Evolutionary conservation across 2,888 invertebrate species (phyloP), one percentile per base, ranked within the genome.

Genomic region (Leptarthrus brevirostris): DNA sequence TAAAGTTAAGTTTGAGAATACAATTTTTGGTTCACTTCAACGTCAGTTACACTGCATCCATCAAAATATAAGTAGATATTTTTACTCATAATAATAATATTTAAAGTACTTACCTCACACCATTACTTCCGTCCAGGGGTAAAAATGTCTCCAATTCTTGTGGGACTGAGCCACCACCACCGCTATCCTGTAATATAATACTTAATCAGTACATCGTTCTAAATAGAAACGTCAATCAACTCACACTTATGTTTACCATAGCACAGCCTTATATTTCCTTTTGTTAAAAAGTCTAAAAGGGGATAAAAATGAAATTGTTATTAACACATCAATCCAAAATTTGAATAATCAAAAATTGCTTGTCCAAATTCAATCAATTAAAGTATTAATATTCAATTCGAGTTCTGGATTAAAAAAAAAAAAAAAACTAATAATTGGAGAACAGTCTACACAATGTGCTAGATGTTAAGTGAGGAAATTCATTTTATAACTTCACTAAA

Each of bases 81-180:
- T n/a, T n/a, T n/a, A n/a, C n/a, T n/a, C n/a, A n/a, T n/a, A n/a
- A n/a, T n/a, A 30, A 30, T 40, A 8, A 40, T 40, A 10, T 40
- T 40, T 20, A n/a, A n/a, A n/a, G n/a, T 75, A 83, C 83, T 83
- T 76, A 83, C 83, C 81, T 83, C 53, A 78, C 78, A 44, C 80
- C 78, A 77, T 80, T 81, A 49, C 78, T 75, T 74, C 91, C 92
- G 80, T 92, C 88, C n/a, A 24, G 64, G 53, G 93, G 91, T 77
- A 94, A 86, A 82, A 93, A 93, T n/a, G 92, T 92, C 79, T 93
- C 92, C 87, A 93, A 83, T 85, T 94, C 93, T 79, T 93, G 92
- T 61, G 90, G 87, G 69, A 86, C 73, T 71, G 72, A 70, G 84
- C 82, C 83, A 77, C 80, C 80, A 77, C 84, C 84, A 3, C 64